Evolutionary conservation across 2,888 invertebrate species (phyloP).

Genomic region (Pandemis cinnamomeana): DNA sequence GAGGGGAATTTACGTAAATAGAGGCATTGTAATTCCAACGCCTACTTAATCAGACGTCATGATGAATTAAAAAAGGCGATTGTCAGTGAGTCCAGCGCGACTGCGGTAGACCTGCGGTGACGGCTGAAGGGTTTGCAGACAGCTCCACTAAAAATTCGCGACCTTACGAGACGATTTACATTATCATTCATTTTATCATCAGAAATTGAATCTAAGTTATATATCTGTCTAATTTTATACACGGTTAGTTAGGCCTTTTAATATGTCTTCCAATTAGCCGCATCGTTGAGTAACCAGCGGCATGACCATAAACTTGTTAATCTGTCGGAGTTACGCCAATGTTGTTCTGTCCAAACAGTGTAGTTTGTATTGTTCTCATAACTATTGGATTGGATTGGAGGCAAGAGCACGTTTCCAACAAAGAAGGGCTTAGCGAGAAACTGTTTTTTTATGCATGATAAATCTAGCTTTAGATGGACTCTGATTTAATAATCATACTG

Average conservation of each 20-base stretch:
- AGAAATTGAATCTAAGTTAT: constrained; percentile 24
- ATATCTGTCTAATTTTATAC: constrained; percentile 25
- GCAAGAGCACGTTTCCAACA: not conserved
- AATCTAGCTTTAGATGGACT: not conserved
- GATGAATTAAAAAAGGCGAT: constrained; percentile 31
- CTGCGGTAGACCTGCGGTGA: constrained; percentile 16
- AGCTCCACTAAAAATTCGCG: constrained; percentile 35
- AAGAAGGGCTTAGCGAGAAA: not conserved
- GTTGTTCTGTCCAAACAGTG: constrained; percentile 8
- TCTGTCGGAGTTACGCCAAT: constrained; percentile 30
- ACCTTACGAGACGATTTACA: constrained; percentile 28
- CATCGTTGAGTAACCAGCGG: constrained; percentile 34
- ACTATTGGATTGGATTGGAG: not conserved
- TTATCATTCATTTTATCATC: constrained; percentile 12
- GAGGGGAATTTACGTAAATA: constrained; percentile 9
- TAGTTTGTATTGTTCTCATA: constrained; percentile 10
- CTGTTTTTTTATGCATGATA: not conserved
- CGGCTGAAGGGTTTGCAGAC: constrained; percentile 27
- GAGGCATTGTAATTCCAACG: constrained; percentile 6
- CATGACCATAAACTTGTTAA: constrained; percentile 40
- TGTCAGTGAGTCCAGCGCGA: constrained; percentile 15
- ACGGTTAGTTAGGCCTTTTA: constrained; percentile 34
- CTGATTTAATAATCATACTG: not conserved
- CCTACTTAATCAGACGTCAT: constrained; percentile 19
- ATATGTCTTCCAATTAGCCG: constrained; percentile 37